phyloP scores from a whole-genome alignment of 2,797 vertebrate species.

The Acomys russatus region DNA sequence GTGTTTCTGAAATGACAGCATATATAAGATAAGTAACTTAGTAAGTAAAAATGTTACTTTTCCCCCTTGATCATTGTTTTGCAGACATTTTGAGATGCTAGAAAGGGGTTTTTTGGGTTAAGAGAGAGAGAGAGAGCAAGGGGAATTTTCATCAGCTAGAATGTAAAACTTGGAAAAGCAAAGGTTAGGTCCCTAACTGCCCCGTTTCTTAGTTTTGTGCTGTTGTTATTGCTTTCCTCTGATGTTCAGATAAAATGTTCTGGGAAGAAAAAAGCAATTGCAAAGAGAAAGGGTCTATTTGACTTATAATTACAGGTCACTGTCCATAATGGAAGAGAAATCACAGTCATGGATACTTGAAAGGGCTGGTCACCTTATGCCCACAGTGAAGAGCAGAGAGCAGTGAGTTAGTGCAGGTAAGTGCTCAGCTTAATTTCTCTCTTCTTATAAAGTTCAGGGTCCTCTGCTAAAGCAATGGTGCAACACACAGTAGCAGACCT shows the following conservation, averaged over 20 bases:
- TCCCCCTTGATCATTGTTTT: neutral
- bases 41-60: neutral
- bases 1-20: neutral
- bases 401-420: neutral
- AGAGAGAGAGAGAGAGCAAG: neutral
- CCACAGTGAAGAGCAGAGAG: neutral
- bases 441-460: neutral
- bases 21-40: neutral
- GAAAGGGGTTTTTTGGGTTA: neutral
- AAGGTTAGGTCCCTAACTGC: neutral
- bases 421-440: neutral
- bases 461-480: neutral
- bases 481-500: neutral
- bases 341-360: neutral
- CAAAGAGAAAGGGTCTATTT: neutral
- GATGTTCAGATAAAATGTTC: neutral
- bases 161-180: neutral
- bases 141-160: neutral
- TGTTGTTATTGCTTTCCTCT: neutral
- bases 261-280: neutral
- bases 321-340: neutral
- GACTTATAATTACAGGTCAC: neutral
- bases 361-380: neutral
- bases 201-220: neutral
- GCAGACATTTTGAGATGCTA: neutral